Conservation (phyloP, 1,140 invertebrate genomes). For the Zaprionus africanus region DNA sequence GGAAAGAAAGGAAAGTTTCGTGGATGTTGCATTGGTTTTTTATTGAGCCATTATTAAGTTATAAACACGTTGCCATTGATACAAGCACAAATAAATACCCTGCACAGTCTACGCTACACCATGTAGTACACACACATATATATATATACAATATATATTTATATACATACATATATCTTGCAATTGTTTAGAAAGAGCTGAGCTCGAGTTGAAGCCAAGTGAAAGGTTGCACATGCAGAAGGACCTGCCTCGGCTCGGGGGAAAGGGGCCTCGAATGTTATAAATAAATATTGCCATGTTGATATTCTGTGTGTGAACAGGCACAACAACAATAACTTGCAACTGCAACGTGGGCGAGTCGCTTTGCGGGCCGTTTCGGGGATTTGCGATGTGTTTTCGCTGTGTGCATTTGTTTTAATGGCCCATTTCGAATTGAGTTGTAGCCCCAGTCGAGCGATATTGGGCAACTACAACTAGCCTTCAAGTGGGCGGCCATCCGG, state of each 20-base stretch:
- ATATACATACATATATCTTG: constrained; percentile 14
- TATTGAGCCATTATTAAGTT: constrained; percentile 82
- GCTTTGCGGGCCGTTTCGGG: constrained; percentile 21
- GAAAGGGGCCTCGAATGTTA: constrained; percentile 52
- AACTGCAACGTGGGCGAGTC: constrained; percentile 48
- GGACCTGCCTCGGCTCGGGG: constrained; percentile 47
- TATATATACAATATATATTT: constrained; percentile 8
- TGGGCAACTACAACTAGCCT: constrained; percentile 41
- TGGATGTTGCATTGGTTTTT: constrained; percentile 67
- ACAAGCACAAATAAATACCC: constrained; percentile 78
- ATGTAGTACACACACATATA: constrained; percentile 5
- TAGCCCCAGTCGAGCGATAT: constrained; percentile 40
- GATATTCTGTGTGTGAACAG: constrained; percentile 66
- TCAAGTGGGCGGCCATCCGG: constrained; percentile 56
- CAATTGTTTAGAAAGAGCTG: constrained; percentile 51
- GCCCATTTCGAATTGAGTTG: constrained; percentile 78
- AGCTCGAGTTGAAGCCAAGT: constrained; percentile 47
- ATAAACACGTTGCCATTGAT: constrained; percentile 81
- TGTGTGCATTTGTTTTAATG: constrained; percentile 74
- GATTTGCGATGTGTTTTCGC: constrained; percentile 53
- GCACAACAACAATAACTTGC: constrained; percentile 25
- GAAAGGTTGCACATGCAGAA: constrained; percentile 65
- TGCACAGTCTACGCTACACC: not conserved
- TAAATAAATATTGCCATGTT: constrained; percentile 79
- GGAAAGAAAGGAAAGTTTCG: constrained; percentile 68